These are phyloP conservation scores for Drosophila yooni DNA, from an alignment of 2,888 invertebrate species.

Conservation along the genomic window DNA sequence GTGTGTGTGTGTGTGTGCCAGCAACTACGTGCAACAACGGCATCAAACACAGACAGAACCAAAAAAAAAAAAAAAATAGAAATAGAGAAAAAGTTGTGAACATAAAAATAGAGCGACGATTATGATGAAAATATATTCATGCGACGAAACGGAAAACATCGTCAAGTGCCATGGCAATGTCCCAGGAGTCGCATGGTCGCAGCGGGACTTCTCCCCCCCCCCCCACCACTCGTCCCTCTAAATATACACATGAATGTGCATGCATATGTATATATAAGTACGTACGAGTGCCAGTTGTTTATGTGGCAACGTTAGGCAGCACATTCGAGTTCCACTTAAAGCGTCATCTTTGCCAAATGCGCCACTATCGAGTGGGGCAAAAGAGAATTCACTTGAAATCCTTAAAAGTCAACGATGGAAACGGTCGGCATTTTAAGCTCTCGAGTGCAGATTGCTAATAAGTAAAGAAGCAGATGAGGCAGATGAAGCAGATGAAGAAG, in stretches of 20 bases:
- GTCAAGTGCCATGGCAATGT: slow-evolving; percentile 49
- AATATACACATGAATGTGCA: slow-evolving; percentile 5
- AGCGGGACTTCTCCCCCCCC: slow-evolving; percentile 8
- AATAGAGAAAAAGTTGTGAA: slow-evolving; percentile 46
- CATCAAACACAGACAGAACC: neutral
- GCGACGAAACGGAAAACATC: slow-evolving; percentile 69
- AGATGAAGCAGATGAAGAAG: neutral
- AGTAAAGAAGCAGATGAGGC: slow-evolving; percentile 11
- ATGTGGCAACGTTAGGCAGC: slow-evolving; percentile 73
- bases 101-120: slow-evolving; percentile 76
- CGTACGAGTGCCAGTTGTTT: slow-evolving; percentile 56
- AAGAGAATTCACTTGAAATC: slow-evolving; percentile 25
- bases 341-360: slow-evolving; percentile 61
- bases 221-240: neutral
- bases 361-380: slow-evolving; percentile 29
- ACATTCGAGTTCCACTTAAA: slow-evolving; percentile 76
- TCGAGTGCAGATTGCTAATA: slow-evolving; percentile 61
- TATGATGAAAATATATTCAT: slow-evolving; percentile 81
- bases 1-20: slow-evolving; percentile 3
- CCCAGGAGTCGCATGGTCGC: slow-evolving; percentile 29
- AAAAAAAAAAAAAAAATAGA: slow-evolving; percentile 1
- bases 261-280: neutral
- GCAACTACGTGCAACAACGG: slow-evolving; percentile 27
- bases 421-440: slow-evolving; percentile 36
- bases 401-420: slow-evolving; percentile 39